phyloP scores from a whole-genome alignment of 2,113 vertebrate genomes.

The Odontesthes bonariensis region DNA sequence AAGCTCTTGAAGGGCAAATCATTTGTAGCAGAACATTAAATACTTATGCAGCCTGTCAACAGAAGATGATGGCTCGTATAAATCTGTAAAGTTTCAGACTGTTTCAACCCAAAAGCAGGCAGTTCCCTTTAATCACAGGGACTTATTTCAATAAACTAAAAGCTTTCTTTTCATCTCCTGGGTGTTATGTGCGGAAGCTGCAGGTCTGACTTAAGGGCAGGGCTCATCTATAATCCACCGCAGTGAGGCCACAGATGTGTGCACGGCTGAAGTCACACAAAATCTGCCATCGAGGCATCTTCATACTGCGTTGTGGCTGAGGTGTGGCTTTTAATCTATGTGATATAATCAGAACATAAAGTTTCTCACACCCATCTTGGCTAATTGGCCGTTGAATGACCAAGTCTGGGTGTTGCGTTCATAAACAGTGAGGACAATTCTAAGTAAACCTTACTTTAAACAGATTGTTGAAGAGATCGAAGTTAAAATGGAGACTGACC shows the following conservation, averaged over 20 bases:
- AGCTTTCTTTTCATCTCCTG: neutral
- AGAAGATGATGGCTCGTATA: conserved; percentile 19
- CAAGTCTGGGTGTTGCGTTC: no score
- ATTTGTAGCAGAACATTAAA: conserved; percentile 30
- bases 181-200: neutral
- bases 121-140: neutral
- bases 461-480: no score
- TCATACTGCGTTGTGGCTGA: no score
- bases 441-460: no score
- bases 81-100: conserved; percentile 9
- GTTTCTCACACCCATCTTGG: no score
- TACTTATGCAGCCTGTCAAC: conserved; percentile 25
- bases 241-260: neutral
- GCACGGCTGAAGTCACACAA: no score
- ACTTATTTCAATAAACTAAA: neutral
- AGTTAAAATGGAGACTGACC: no score
- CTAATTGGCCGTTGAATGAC: no score
- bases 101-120: neutral
- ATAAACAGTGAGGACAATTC: no score
- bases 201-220: neutral
- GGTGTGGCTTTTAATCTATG: neutral
- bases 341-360: no score
- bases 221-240: neutral
- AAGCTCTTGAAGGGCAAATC: conserved; percentile 41
- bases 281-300: no score